Base-by-base conservation (phyloP, 1,140 invertebrate genomes). In the Musca domestica region DNA sequence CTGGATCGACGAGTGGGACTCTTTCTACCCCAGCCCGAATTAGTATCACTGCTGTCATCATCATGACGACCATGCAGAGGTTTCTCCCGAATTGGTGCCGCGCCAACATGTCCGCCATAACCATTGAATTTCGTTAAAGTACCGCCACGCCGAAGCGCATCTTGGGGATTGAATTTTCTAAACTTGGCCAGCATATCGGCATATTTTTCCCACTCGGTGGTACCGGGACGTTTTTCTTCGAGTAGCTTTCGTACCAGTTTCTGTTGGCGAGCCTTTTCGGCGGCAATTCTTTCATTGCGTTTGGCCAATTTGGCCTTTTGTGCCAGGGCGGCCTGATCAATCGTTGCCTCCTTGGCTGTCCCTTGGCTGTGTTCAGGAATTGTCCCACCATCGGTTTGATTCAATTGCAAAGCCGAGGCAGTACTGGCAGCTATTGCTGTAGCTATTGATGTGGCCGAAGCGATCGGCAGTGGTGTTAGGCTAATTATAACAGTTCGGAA, bases 191-290 rank as follows among this genome's bases (percentile, higher is more conserved):
- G 52, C 25, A 74, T 70, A 68, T 80, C 77, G 7, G 77, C 77
- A 65, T 76, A 74, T 34, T 74, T 80, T 17, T 80, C 77, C 77
- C 77, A 80, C 46, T 80, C 77, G 17, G 77, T 80, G 27, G 77
- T 80, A 48, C 61, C 72, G 15, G 77, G 77, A 12, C 77, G 71
- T 2, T 75, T 74, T 10, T 72, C 65, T 34, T 48, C 56, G 3
- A 23, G 34, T 12, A 41, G 12, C 4, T 61, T 34, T 61, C 27
- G 25, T 7, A 10, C 34, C 34, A 41, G n/a, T 23, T 0, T 58
- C 19, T 19, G 25, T 58, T 19, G 27, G n/a, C 54, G 1, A n/a
- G 27, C 17, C 4, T 34, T 34, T 61, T 17, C 34, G 15, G 27
- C 56, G 7, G 19, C 12, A 20, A 23, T 14, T 48, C 25, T 49